A percentile compares a stretch with the other conserved stretches of the same genome.
Evolutionary conservation across 2,888 invertebrate species (phyloP).

Genomic region (Ophion slaviceki): DNA sequence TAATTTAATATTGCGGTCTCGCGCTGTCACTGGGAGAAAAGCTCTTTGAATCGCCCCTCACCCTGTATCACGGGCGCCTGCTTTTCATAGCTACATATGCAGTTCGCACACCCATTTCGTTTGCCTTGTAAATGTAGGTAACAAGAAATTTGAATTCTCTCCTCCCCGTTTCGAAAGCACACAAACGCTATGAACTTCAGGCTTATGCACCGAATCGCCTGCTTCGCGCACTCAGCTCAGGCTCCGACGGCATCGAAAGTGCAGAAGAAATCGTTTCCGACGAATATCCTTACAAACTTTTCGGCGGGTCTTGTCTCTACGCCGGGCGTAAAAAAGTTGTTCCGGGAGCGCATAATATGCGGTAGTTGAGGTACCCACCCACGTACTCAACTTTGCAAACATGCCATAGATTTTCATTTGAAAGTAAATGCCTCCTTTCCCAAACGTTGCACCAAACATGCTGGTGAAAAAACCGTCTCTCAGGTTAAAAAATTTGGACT

Average conservation of each 20-base stretch:
- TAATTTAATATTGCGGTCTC: not conserved
- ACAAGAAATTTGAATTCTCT: not conserved
- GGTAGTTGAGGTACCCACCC: not conserved
- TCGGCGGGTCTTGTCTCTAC: not conserved
- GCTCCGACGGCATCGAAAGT: not conserved
- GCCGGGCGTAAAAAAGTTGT: not conserved
- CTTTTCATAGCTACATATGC: not conserved
- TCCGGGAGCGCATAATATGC: not conserved
- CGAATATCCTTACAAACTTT: not conserved
- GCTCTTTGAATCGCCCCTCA: not conserved
- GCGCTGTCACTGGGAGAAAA: not conserved
- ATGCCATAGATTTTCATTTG: not conserved
- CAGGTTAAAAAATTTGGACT: not conserved
- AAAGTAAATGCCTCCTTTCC: not conserved
- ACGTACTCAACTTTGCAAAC: not conserved
- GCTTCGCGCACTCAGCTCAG: not conserved
- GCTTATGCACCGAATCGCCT: not conserved
- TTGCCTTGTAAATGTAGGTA: not conserved
- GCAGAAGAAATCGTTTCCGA: not conserved
- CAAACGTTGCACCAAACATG: not conserved
- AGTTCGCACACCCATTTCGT: not conserved
- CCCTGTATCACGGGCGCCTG: not conserved
- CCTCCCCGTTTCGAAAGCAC: not conserved
- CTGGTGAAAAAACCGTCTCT: not conserved
- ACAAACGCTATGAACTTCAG: not conserved